Evolutionary conservation across 2,888 invertebrate genomes (phyloP).

Genomic region (Poecilus cupreus): DNA sequence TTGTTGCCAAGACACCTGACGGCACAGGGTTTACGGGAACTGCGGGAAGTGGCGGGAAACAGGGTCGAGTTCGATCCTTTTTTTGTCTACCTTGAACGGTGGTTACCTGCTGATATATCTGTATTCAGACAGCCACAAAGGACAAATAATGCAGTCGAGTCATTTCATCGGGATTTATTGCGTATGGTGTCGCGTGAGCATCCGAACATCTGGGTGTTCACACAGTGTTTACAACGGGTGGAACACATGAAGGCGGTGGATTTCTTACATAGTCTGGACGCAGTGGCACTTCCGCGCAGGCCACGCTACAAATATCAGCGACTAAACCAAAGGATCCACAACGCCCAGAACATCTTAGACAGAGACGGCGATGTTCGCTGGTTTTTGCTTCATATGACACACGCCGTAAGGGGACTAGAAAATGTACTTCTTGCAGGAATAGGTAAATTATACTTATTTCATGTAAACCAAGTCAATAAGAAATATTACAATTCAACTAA

Average conservation of each 20-base stretch:
- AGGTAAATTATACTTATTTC: neutral
- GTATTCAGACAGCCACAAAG: neutral
- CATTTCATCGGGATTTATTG: neutral
- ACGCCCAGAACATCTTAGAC: too few species aligned
- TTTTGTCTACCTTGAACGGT: neutral
- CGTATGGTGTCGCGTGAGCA: neutral
- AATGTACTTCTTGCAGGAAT: neutral
- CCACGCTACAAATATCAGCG: neutral
- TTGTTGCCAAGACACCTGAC: neutral
- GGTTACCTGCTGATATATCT: constrained; percentile 9
- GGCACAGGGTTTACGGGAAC: neutral
- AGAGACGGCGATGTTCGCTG: neutral
- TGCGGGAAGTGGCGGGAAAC: neutral
- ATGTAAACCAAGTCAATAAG: neutral
- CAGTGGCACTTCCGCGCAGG: neutral
- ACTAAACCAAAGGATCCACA: neutral
- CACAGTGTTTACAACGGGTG: too few species aligned
- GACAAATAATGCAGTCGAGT: constrained; percentile 41
- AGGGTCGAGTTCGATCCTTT: neutral
- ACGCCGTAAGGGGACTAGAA: neutral
- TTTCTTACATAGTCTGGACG: neutral
- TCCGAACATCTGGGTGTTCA: constrained; percentile 30
- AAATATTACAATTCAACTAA: neutral
- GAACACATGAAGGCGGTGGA: constrained; percentile 19
- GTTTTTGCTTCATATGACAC: neutral